Evolutionary conservation across 2,888 invertebrate species (phyloP).

Genomic region (Andrena marginata): DNA sequence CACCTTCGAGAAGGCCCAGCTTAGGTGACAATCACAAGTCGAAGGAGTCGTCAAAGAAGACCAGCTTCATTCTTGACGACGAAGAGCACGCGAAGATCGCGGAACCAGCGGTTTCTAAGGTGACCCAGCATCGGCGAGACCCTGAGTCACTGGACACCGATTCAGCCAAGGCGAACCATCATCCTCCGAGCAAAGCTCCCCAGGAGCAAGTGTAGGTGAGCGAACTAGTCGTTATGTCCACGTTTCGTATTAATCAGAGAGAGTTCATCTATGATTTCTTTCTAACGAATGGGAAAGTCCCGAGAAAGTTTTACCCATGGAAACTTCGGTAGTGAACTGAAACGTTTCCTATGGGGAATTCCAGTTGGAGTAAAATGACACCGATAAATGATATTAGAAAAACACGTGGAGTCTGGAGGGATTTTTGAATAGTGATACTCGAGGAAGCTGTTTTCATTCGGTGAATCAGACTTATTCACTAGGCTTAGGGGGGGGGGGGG

Average conservation of each 20-base stretch:
- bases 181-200: conserved; percentile 59
- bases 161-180: conserved; percentile 71
- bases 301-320: too few relatives aligned
- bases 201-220: conserved; percentile 77
- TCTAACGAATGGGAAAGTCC: too few relatives aligned
- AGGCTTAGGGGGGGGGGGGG: too few relatives aligned
- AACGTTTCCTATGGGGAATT: too few relatives aligned
- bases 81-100: conserved; percentile 43
- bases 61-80: conserved; percentile 70
- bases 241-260: not conserved
- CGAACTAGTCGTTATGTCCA: not conserved
- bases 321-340: too few relatives aligned
- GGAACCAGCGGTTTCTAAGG: conserved; percentile 33
- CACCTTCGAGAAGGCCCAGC: conserved; percentile 67
- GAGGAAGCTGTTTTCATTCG: too few relatives aligned
- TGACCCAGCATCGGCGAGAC: not conserved
- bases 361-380: too few relatives aligned
- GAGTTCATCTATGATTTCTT: too few relatives aligned
- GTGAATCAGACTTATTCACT: too few relatives aligned
- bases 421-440: too few relatives aligned
- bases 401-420: too few relatives aligned
- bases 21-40: conserved; percentile 67
- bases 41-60: conserved; percentile 70
- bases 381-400: too few relatives aligned
- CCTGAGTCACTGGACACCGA: conserved; percentile 51